phyloP scores from a whole-genome alignment of 2,113 vertebrate species.

The Coryphaenoides rupestris region DNA sequence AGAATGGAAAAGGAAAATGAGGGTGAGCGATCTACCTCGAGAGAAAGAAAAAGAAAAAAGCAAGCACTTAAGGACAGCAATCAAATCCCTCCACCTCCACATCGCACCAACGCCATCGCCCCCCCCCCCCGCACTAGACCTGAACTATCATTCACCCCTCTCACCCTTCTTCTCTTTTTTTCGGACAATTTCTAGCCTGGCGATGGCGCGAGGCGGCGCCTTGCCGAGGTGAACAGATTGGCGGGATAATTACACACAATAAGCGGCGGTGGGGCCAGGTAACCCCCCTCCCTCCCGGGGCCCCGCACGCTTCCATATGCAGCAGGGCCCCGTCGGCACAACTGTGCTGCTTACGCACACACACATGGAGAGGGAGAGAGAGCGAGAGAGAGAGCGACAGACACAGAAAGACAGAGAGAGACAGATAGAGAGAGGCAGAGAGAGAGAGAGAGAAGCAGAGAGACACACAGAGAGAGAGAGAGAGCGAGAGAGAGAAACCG shows the following conservation, averaged over 20 bases:
- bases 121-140: slow-evolving; percentile 8
- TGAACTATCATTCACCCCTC: too few relatives aligned
- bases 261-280: slow-evolving; percentile 86
- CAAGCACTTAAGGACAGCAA: slow-evolving; percentile 50
- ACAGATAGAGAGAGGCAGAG: too few relatives aligned
- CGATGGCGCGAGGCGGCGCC: slow-evolving; percentile 90
- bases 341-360: too few relatives aligned
- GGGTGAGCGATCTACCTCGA: slow-evolving; percentile 9
- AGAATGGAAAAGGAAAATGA: not conserved
- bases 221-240: slow-evolving; percentile 98
- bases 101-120: slow-evolving; percentile 17
- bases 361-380: too few relatives aligned
- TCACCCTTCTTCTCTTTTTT: slow-evolving; percentile 31
- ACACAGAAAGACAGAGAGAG: too few relatives aligned
- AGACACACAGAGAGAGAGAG: too few relatives aligned
- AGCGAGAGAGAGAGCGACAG: too few relatives aligned
- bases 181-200: slow-evolving; percentile 87
- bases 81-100: slow-evolving; percentile 42
- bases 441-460: too few relatives aligned
- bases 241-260: slow-evolving; percentile 97
- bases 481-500: too few relatives aligned
- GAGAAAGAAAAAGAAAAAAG: slow-evolving; percentile 8
- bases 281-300: slow-evolving; percentile 91
- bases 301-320: slow-evolving; percentile 87
- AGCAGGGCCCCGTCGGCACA: slow-evolving; percentile 39